phyloP scores from a whole-genome alignment of 1,140 invertebrate species.

The Calycopis cecrops region DNA sequence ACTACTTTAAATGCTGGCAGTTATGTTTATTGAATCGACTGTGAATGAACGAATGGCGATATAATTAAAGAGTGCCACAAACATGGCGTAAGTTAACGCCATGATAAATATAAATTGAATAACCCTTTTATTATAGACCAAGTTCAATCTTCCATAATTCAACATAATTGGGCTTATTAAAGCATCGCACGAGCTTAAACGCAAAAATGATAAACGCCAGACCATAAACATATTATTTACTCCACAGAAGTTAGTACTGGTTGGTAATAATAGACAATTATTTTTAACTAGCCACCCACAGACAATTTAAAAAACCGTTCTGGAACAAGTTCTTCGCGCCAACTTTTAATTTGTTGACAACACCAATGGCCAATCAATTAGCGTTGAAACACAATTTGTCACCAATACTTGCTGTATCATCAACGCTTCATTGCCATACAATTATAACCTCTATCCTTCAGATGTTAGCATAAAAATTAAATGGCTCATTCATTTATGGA shows the following conservation, averaged over 20 bases:
- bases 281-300: constrained; percentile 31
- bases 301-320: constrained; percentile 28
- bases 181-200: constrained; percentile 8
- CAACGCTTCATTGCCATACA: not conserved
- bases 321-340: constrained; percentile 29
- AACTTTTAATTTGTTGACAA: constrained; percentile 36
- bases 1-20: no score
- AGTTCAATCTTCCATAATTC: constrained; percentile 20
- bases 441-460: not conserved
- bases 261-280: constrained; percentile 35
- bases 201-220: constrained; percentile 23
- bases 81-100: constrained; percentile 14
- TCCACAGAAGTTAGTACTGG: constrained; percentile 25
- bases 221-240: constrained; percentile 20
- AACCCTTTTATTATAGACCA: constrained; percentile 9
- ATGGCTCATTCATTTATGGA: constrained; percentile 25
- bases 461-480: constrained; percentile 23
- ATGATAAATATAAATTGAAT: constrained; percentile 17
- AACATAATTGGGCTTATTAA: constrained; percentile 18
- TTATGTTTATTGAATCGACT: no score
- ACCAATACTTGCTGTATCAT: constrained; percentile 1
- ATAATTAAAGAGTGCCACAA: no score
- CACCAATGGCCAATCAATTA: constrained; percentile 36
- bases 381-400: constrained; percentile 11
- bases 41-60: no score